These are phyloP conservation scores for Scleropages formosus DNA, from an alignment of 2,797 vertebrate species.

Conservation along the genomic window DNA sequence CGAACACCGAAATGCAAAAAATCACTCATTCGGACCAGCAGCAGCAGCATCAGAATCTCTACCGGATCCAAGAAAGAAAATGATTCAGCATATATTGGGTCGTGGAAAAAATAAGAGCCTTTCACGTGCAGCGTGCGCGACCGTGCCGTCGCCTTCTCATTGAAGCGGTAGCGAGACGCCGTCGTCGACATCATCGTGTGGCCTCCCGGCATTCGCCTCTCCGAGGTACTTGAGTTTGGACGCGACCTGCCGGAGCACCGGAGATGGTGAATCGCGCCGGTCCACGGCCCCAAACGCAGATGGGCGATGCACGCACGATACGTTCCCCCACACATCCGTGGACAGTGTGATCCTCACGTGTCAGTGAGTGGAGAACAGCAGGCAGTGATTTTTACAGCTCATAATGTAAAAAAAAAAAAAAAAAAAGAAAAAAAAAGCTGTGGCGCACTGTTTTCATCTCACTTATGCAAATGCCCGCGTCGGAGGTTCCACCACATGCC, in stretches of 20 bases:
- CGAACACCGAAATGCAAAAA: neutral
- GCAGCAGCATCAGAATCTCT: conserved; percentile 13
- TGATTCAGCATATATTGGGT: conserved; percentile 13
- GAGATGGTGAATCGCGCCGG: conserved; percentile 1
- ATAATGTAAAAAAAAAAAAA: neutral
- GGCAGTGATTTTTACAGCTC: neutral
- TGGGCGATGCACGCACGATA: neutral
- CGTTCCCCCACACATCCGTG: neutral
- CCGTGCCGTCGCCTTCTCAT: neutral
- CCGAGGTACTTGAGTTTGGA: neutral
- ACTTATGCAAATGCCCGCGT: no score
- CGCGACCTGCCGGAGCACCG: neutral
- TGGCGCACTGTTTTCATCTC: no score
- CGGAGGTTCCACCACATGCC: no score
- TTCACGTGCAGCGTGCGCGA: neutral
- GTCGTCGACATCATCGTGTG: neutral
- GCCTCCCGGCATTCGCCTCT: neutral
- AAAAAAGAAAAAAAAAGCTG: no score
- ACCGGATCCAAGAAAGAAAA: neutral
- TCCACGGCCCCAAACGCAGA: conserved; percentile 10
- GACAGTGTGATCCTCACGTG: neutral
- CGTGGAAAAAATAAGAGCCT: neutral
- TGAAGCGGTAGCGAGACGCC: no score
- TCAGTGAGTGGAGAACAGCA: neutral
- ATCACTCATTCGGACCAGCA: neutral